These are phyloP conservation scores for Rotaria magnacalcarata DNA, from an alignment of 2,888 invertebrate species.

Conservation along the genomic window DNA sequence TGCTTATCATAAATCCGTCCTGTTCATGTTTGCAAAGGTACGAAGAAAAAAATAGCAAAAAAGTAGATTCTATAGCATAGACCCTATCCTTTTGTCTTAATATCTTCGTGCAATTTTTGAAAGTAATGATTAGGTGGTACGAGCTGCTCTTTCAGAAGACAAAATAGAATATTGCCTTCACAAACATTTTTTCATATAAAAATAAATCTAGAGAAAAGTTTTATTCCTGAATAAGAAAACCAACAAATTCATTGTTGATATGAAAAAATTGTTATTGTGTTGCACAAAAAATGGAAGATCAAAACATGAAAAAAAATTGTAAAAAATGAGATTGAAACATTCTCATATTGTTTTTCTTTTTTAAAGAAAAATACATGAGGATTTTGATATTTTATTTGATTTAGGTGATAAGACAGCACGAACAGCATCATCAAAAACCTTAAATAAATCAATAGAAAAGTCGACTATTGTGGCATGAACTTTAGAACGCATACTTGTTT, in stretches of 20 bases:
- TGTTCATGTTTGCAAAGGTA: no score
- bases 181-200: background rate
- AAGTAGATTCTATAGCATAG: no score
- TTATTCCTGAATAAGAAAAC: background rate
- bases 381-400: background rate
- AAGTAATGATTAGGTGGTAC: no score
- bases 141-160: no score
- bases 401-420: constrained; percentile 14
- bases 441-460: background rate
- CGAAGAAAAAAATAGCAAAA: no score
- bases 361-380: background rate
- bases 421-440: constrained; percentile 32
- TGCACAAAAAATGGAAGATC: background rate
- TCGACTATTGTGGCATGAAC: background rate
- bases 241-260: background rate
- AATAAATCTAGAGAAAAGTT: background rate
- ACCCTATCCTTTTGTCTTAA: no score
- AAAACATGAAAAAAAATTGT: background rate
- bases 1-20: no score
- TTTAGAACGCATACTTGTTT: constrained; percentile 72
- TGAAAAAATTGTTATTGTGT: background rate
- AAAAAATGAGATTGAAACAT: constrained; percentile 19
- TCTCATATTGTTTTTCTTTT: background rate
- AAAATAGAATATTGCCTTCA: background rate
- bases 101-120: no score